Evolutionary conservation across 1,140 invertebrate species (phyloP).

Genomic region (Popillia japonica): DNA sequence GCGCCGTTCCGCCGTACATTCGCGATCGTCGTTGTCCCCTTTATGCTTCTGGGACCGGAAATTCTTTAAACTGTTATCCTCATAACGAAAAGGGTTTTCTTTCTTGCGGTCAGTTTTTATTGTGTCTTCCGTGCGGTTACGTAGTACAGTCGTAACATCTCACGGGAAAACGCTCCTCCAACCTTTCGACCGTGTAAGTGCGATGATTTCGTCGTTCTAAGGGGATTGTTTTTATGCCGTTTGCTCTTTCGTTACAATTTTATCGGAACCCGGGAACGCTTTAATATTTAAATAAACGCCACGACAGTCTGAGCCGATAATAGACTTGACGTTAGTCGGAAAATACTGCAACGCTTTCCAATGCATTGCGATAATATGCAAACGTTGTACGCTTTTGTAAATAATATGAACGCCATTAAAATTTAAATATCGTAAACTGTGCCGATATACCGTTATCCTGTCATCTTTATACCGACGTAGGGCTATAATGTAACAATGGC

Average conservation of each 20-base stretch:
- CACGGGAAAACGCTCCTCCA: background rate
- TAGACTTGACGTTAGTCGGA: background rate
- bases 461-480: background rate
- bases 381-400: constrained; percentile 1
- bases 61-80: constrained; percentile 31
- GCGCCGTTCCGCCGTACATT: background rate
- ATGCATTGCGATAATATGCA: background rate
- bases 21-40: background rate
- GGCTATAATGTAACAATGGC: background rate
- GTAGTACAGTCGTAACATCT: background rate
- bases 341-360: background rate
- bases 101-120: constrained; percentile 28
- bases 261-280: no score
- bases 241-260: background rate
- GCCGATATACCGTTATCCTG: background rate
- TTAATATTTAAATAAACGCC: no score
- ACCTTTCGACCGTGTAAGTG: background rate
- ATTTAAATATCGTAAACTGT: constrained; percentile 13
- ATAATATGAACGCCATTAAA: constrained; percentile 24
- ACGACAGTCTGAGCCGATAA: background rate
- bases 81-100: constrained; percentile 24
- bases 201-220: background rate
- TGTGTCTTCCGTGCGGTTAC: background rate
- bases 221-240: background rate
- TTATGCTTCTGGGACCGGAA: constrained; percentile 16